Evolutionary conservation across 2,888 invertebrate species (phyloP).

Genomic region (Xestoiulus laeticollis): DNA sequence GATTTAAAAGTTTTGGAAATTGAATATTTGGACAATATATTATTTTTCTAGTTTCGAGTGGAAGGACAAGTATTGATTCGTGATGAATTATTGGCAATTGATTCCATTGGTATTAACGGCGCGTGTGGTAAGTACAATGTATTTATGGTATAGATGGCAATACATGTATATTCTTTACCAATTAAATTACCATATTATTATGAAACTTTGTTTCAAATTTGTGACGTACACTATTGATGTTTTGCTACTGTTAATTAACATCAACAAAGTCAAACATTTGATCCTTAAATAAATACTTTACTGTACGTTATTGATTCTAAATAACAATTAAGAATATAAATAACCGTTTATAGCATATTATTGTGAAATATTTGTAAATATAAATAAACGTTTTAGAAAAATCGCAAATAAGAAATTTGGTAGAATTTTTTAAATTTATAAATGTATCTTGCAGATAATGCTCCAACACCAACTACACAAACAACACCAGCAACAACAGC

Average conservation of each 20-base stretch:
- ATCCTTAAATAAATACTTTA: background rate
- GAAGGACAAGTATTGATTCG: background rate
- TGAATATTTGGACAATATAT: background rate
- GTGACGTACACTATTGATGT: no score
- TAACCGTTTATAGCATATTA: no score
- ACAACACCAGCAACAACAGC: no score
- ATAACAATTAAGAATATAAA: no score
- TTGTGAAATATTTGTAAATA: background rate
- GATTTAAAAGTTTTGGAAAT: background rate
- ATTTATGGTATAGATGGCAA: background rate
- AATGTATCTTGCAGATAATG: background rate
- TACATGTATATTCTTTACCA: no score
- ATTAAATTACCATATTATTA: no score
- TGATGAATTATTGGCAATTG: conserved; percentile 17
- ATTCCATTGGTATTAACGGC: background rate
- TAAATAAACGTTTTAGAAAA: background rate
- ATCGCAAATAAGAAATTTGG: background rate
- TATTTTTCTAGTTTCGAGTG: background rate
- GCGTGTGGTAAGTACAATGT: background rate
- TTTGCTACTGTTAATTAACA: no score
- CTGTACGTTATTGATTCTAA: background rate
- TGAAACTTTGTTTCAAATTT: no score
- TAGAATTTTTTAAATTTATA: background rate
- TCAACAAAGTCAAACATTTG: background rate
- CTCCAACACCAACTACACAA: background rate